Evolutionary conservation across 1,140 invertebrate genomes (phyloP).

Genomic region (Solenopsis invicta): DNA sequence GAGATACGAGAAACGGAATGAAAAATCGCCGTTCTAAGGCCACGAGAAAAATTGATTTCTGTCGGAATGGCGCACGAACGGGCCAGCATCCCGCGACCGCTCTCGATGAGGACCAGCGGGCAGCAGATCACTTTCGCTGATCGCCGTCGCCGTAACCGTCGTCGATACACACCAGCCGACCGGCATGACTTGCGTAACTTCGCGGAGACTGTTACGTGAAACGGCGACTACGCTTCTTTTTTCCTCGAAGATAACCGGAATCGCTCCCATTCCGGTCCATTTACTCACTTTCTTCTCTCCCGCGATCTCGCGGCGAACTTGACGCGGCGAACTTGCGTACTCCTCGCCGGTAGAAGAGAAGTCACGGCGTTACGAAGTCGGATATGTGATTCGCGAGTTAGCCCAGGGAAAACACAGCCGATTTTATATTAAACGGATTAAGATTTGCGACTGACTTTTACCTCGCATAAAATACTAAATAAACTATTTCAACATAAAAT

Average conservation of each 20-base stretch:
- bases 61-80: neutral
- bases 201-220: constrained; percentile 76
- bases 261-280: constrained; percentile 62
- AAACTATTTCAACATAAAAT: neutral
- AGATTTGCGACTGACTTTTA: neutral
- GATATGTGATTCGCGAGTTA: neutral
- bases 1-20: neutral
- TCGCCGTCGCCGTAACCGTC: constrained; percentile 57
- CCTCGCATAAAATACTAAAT: neutral
- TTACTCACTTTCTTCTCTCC: constrained; percentile 38
- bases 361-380: neutral
- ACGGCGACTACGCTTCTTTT: constrained; percentile 49
- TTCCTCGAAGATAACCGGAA: constrained; percentile 37
- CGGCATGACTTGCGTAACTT: constrained; percentile 80
- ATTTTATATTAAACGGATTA: neutral
- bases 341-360: neutral
- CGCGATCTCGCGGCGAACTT: constrained; percentile 24
- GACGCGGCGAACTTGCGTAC: constrained; percentile 44
- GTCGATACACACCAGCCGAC: constrained; percentile 52
- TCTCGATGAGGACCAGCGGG: constrained; percentile 42
- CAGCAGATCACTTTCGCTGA: constrained; percentile 84
- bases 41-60: neutral
- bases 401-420: neutral
- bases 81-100: constrained; percentile 25
- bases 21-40: neutral